Evolutionary conservation across 2,888 invertebrate species (phyloP).

Genomic region (Synergus laeviventris): DNA sequence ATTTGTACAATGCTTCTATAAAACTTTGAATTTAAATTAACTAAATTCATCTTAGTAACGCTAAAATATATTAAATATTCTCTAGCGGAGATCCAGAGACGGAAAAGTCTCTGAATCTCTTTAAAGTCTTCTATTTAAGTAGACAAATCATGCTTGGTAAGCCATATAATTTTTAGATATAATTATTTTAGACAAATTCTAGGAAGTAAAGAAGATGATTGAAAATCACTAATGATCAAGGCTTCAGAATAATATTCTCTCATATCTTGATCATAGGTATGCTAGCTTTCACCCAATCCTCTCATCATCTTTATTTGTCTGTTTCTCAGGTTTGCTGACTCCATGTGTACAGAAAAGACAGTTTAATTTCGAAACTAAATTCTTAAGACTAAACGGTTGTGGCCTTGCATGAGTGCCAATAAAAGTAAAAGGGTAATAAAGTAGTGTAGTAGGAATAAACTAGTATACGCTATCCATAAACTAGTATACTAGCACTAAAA

Average conservation of each 20-base stretch:
- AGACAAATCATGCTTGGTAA: not conserved
- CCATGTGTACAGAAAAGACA: not conserved
- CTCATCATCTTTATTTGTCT: not conserved
- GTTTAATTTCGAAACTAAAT: not conserved
- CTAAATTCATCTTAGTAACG: no score
- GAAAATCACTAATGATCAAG: not conserved
- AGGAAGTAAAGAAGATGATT: no score
- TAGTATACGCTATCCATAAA: constrained; percentile 21
- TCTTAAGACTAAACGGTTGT: constrained; percentile 19
- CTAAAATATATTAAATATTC: not conserved
- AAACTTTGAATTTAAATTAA: no score
- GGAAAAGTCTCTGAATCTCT: no score
- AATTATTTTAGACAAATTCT: not conserved
- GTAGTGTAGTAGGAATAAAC: constrained; percentile 16
- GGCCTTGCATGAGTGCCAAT: constrained; percentile 11
- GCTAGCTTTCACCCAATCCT: not conserved
- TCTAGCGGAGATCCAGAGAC: no score
- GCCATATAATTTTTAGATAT: not conserved
- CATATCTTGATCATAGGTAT: not conserved
- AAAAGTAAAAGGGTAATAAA: constrained; percentile 35
- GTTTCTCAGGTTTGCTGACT: not conserved
- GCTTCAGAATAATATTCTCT: not conserved
- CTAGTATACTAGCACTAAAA: constrained; percentile 19
- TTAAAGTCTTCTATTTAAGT: no score
- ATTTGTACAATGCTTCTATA: no score